Base-by-base conservation (phyloP, 2,797 vertebrate genomes). In the Squalus acanthias region DNA sequence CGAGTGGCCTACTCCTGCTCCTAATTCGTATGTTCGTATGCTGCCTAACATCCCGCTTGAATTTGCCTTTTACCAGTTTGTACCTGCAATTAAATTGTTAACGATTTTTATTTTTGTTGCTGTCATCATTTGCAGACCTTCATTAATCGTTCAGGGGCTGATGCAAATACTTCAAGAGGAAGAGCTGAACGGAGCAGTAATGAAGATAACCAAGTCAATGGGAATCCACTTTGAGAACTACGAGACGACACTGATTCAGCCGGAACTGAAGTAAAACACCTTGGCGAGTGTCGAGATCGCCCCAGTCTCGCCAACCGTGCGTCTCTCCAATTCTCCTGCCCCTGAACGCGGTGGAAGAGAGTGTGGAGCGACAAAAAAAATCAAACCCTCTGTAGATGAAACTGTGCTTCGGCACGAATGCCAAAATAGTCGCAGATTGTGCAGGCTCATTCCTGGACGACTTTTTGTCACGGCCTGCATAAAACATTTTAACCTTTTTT, bases 171-270 rank as follows among this genome's bases (percentile, higher is more conserved):
- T 95, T 57, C 46, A 76, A n/a, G 94, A 95, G 29, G 94, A 95
- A 20, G 94, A 95, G 7, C 6, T 95, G 94, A 95, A 95, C 4
- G 94, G 94, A 3, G 94, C 94, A 20, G 94, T 95, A 20, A 95
- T 95, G 94, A 95, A 72, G 46, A 95, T 95, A 95, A 95, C 94
- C 13, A 76, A 74, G 50, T 33, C 94, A 9, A 53, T 57, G 50
- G 94, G 94, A 10, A 95, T 95, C 69, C 94, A 95, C 50, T 95
- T 95, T 74, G 94, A 95, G 29, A 53, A 33, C 46, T 95, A 95
- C 8, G 94, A 95, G 15, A 57, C 69, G 0, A 9, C 1, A 9
- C 70, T 95, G 69, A 33, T 76, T 3, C 94, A 74, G 94, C 94
- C 94, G 2, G 13, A 74, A 60, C 24, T 57, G 24, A 95, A 74